Base-by-base conservation (phyloP, 2,888 invertebrate genomes). In the Craniophora ligustri region DNA sequence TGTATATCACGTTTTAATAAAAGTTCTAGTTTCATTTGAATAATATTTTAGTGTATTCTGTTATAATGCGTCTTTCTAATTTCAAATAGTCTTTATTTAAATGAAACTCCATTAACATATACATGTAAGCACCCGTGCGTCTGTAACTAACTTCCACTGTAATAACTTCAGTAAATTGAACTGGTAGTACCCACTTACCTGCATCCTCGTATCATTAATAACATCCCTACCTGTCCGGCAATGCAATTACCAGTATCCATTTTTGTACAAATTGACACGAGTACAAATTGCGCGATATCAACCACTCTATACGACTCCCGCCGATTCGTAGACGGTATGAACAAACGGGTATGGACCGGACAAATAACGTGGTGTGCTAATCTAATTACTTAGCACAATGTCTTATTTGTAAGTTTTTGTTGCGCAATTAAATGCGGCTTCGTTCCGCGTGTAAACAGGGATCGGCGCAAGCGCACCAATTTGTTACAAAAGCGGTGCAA, bases 361-460 rank as follows among this genome's bases (percentile, higher is more conserved):
- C 79, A 84, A 84, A 84, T 84, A 86, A 82, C 87, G 81, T 82
- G 84, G 86, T 87, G 87, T 41, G 88, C 80, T 91, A 91, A 91
- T 91, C 91, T 91, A 91, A 91, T 91, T 91, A 91, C 86, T 89
- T 91, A 90, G 82, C 88, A 81, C 89, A 89, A 91, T 86, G 90
- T 91, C 91, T 91, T 91, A 89, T 88, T 91, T 87, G 88, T 88
- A 84, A 82, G 78, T 83, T 87, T 83, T 88, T 86, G 88, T 89
- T 85, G 82, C 71, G 85, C 88, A 88, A 90, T 88, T 89, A 89
- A 85, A 79, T 70, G 75, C 72, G 71, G 82, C 75, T 81, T 78
- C 80, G 83, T 78, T 81, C 75, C 77, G 77, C 81, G 79, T 85
- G 86, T 85, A 82, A 85, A 84, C 86, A 86, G 75, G 73, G 74